Evolutionary conservation across 2,113 vertebrate species (phyloP).

Genomic region (Elephas maximus): DNA sequence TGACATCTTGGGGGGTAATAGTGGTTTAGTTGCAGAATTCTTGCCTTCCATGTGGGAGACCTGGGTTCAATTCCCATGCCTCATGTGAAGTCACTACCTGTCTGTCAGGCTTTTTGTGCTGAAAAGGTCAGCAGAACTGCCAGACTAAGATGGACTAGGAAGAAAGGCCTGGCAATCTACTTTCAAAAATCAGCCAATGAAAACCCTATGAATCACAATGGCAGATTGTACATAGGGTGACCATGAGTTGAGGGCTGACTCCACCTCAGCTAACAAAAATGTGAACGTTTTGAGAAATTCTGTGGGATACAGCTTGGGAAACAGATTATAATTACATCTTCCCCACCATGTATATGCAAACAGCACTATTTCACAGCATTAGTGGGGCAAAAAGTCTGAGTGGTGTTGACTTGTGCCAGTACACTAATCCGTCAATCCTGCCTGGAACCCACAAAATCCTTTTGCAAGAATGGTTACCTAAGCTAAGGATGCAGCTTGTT

Average conservation of each 20-base stretch:
- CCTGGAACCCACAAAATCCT: slow-evolving; percentile 61
- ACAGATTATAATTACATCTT: not conserved
- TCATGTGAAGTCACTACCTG: not conserved
- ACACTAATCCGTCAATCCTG: slow-evolving; percentile 6
- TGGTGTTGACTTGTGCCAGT: not conserved
- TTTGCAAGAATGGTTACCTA: slow-evolving; percentile 60
- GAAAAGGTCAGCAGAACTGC: not conserved
- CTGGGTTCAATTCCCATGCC: not conserved
- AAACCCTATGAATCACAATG: not conserved
- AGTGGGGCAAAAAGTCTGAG: not conserved
- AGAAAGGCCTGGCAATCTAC: not conserved
- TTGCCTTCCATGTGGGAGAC: not conserved
- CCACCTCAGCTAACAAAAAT: not conserved
- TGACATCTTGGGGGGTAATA: not conserved
- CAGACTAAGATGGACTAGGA: not conserved
- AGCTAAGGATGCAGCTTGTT: slow-evolving; percentile 51
- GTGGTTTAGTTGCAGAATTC: not conserved
- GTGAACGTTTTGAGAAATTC: not conserved
- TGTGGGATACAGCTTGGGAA: not conserved
- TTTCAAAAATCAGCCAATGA: not conserved
- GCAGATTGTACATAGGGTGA: not conserved
- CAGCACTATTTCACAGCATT: not conserved
- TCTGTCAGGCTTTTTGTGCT: not conserved
- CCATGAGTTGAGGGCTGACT: not conserved
- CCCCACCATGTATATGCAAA: not conserved